Percentiles rank a stretch among this genome's conserved stretches.
These are phyloP conservation scores for Streptopelia turtur DNA, from an alignment of 2,797 vertebrate species.

Conservation along the genomic window DNA sequence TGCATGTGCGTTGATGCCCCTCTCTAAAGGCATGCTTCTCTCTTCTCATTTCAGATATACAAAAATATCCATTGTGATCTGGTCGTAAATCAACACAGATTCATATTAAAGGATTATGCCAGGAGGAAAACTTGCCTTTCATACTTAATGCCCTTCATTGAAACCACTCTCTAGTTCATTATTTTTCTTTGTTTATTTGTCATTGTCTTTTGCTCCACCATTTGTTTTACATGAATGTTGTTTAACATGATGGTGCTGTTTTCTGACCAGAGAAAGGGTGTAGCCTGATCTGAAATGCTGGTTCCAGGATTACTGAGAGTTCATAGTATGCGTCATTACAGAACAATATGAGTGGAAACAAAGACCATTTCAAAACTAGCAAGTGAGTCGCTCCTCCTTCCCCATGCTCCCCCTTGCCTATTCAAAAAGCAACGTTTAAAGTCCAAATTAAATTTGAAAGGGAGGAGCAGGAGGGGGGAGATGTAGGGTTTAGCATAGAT, in stretches of 20 bases:
- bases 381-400: neutral
- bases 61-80: slow-evolving; percentile 51
- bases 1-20: neutral
- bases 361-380: neutral
- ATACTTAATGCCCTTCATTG: slow-evolving; percentile 28
- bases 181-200: slow-evolving; percentile 53
- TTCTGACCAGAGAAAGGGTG: slow-evolving; percentile 1
- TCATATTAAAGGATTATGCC: slow-evolving; percentile 43
- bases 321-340: neutral
- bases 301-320: neutral
- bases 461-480: neutral
- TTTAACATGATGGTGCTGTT: neutral
- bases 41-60: neutral
- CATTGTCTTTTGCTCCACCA: slow-evolving; percentile 43
- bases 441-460: neutral
- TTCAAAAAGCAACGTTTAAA: neutral
- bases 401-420: neutral
- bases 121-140: slow-evolving; percentile 26
- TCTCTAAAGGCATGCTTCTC: neutral
- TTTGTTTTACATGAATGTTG: slow-evolving; percentile 26
- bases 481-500: neutral
- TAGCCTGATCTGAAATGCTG: slow-evolving; percentile 6
- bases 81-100: slow-evolving; percentile 58
- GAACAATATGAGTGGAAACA: neutral
- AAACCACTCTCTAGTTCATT: slow-evolving; percentile 19